Conservation (phyloP, 1,140 invertebrate species). For the Lordiphosa clarofinis region DNA sequence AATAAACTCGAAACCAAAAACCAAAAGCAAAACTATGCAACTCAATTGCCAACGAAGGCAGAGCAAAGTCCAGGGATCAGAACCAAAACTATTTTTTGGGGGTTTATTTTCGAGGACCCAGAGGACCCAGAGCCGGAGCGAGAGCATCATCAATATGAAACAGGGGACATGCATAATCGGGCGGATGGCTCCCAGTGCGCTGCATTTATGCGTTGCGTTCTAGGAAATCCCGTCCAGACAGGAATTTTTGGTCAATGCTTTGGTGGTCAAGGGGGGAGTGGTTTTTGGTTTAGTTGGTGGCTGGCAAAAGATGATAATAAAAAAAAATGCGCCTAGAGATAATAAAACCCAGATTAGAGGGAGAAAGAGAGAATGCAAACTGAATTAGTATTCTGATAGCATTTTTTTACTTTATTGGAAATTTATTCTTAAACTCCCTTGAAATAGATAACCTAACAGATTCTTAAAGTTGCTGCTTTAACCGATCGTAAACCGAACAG, state of each 20-base stretch:
- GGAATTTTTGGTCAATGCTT: constrained; percentile 52
- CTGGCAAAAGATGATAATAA: constrained; percentile 15
- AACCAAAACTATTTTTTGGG: constrained; percentile 55
- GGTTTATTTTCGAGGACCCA: constrained; percentile 50
- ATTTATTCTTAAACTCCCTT: too few relatives aligned
- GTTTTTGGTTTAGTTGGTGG: constrained; percentile 20
- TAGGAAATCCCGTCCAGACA: constrained; percentile 72
- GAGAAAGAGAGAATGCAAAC: background rate
- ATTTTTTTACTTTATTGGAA: too few relatives aligned
- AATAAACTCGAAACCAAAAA: constrained; percentile 53
- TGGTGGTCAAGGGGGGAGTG: constrained; percentile 1
- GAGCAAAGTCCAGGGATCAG: constrained; percentile 1
- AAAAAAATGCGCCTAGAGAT: too few relatives aligned
- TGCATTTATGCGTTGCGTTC: constrained; percentile 59
- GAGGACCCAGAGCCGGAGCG: background rate
- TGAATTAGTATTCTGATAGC: too few relatives aligned
- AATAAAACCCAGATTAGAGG: constrained; percentile 34
- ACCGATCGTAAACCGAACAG: background rate
- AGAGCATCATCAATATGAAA: constrained; percentile 67
- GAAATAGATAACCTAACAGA: too few relatives aligned
- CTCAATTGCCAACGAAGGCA: constrained; percentile 28
- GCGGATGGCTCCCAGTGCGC: constrained; percentile 55
- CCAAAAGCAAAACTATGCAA: constrained; percentile 59
- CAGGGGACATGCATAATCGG: constrained; percentile 70
- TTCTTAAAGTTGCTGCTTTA: too few relatives aligned